Evolutionary conservation across 1,140 invertebrate species (phyloP), one percentile per base, ranked within the genome.

Genomic region (Polyergus mexicanus): DNA sequence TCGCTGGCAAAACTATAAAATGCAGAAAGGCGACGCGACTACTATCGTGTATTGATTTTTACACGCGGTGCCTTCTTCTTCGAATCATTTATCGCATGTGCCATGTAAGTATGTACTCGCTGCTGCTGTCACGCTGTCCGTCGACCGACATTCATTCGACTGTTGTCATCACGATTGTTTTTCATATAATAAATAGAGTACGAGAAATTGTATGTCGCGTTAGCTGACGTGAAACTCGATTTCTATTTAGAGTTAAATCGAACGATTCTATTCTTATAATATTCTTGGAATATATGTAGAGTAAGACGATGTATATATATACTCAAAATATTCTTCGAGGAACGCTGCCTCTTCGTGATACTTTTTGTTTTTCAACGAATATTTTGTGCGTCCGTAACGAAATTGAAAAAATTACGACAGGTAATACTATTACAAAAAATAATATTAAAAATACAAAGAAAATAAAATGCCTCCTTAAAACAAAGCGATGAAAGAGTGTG

Each of bases 1-100:
- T 62, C 44, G 25, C 66, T 56, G 35, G 28, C 44, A 35, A 86
- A 86, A 86, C 76, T 86, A 86, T 86, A 86, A 86, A 86, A 86
- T 72, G 76, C 76, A 81, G 76, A 86, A 71, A 86, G 13, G 56
- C 65, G 44, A n/a, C 54, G 44, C 66, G 56, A 81, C 54, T 62
- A 71, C 41, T 68, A 85, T 81, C 66, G 44, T 47, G 38, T 81
- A 86, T 86, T 81, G 84, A 86, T 86, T 86, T 86, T 66, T 58
- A 66, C 32, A 32, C 68, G 58, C 41, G 58, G 62, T 66, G 51
- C 47, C n/a, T 51, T 66, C 68, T 62, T 66, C 68, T 28, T 63
- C 62, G 58, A 81, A 84, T 84, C 85, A 62, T 86, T 86, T 86
- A 84, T 86, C 80, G 66, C 77, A 32, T 32, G 32, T 32, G 51